Evolutionary conservation across 2,113 vertebrate genomes (phyloP).

Genomic region (Sylvia atricapilla): DNA sequence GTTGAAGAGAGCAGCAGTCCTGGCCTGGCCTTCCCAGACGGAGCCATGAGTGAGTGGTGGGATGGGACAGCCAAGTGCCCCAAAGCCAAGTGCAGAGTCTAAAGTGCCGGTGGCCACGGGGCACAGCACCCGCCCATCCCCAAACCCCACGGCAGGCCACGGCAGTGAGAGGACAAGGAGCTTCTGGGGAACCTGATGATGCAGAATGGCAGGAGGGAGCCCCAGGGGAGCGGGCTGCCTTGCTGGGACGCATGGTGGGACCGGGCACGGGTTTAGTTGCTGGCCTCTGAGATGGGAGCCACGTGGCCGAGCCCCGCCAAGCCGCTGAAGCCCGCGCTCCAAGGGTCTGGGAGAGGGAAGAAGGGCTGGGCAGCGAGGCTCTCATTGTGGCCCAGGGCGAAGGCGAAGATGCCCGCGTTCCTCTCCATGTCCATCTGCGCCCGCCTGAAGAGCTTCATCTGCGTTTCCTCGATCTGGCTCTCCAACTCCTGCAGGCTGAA

Average conservation of each 20-base stretch:
- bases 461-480: slow-evolving; percentile 78
- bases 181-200: background rate
- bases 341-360: slow-evolving; percentile 86
- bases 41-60: rapidly evolving
- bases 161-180: rapidly evolving
- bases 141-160: rapidly evolving
- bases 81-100: background rate
- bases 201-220: background rate
- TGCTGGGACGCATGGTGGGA: background rate
- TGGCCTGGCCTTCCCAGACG: background rate
- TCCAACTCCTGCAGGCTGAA: slow-evolving; percentile 83
- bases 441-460: slow-evolving; percentile 80
- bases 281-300: slow-evolving; percentile 84
- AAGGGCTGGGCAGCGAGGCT: slow-evolving; percentile 83
- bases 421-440: slow-evolving; percentile 84
- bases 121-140: background rate
- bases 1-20: background rate
- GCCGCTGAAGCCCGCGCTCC: slow-evolving; percentile 82
- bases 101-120: background rate
- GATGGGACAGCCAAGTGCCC: background rate
- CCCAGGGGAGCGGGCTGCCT: background rate
- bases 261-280: slow-evolving; percentile 73
- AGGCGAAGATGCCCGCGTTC: slow-evolving; percentile 87
- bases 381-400: slow-evolving; percentile 86
- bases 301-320: slow-evolving; percentile 77